phyloP scores from a whole-genome alignment of 2,888 invertebrate genomes.

The Achlya flavicornis region DNA sequence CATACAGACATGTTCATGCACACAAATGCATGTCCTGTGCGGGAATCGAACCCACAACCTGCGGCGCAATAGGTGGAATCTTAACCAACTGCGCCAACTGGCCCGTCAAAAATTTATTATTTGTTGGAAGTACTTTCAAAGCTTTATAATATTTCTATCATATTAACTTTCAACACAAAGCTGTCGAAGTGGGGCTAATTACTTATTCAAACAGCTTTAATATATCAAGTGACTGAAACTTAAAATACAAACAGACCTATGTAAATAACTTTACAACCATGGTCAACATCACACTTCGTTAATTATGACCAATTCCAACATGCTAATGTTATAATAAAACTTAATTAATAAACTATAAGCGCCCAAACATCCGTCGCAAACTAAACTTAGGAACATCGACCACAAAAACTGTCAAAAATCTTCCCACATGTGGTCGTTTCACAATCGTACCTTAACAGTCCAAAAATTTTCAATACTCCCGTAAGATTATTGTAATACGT shows the following conservation, averaged over 20 bases:
- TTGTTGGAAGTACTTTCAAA: no score
- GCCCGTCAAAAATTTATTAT: no score
- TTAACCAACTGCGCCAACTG: no score
- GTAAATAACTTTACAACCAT: slow-evolving; percentile 13
- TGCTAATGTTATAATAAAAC: slow-evolving; percentile 67
- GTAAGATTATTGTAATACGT: slow-evolving; percentile 21
- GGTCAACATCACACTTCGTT: slow-evolving; percentile 43
- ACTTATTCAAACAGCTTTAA: not conserved
- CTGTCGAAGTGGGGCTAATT: not conserved
- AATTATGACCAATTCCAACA: slow-evolving; percentile 42
- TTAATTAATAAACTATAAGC: slow-evolving; percentile 72
- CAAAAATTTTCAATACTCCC: slow-evolving; percentile 10
- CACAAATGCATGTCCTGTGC: no score
- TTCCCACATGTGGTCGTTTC: slow-evolving; percentile 56
- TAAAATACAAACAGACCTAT: not conserved
- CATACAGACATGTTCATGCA: no score
- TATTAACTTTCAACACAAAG: not conserved
- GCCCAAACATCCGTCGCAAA: slow-evolving; percentile 75
- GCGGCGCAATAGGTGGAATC: no score
- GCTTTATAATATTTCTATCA: not conserved
- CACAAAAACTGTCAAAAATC: slow-evolving; percentile 71
- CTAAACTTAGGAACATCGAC: slow-evolving; percentile 60
- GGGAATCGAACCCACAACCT: no score
- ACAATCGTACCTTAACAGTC: slow-evolving; percentile 27
- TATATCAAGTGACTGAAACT: not conserved